These are phyloP conservation scores for Mycalesis mineus DNA, from an alignment of 2,888 invertebrate species.

Conservation along the genomic window DNA sequence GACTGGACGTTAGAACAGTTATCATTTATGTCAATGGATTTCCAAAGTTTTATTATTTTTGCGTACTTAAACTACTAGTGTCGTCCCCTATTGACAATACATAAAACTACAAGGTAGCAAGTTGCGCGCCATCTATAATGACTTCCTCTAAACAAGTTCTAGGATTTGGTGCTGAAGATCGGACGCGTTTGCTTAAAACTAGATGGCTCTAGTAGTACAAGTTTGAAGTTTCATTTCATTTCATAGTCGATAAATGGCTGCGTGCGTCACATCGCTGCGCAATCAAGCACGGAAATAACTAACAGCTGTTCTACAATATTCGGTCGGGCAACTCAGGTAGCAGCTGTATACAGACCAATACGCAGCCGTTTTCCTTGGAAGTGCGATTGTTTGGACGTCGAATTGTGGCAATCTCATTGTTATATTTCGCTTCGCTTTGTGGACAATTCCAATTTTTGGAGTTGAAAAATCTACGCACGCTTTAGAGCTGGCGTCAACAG, in stretches of 20 bases:
- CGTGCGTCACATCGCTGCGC: constrained; percentile 70
- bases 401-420: constrained; percentile 64
- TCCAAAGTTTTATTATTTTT: too few relatives aligned
- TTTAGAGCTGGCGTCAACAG: constrained; percentile 63
- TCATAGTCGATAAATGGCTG: constrained; percentile 58
- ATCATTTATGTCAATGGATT: too few relatives aligned
- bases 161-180: background rate
- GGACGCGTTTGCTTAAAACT: background rate
- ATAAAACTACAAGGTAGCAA: background rate
- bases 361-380: constrained; percentile 71
- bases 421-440: constrained; percentile 54
- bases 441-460: constrained; percentile 53
- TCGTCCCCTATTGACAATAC: background rate
- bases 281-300: constrained; percentile 74
- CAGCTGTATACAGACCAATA: constrained; percentile 53
- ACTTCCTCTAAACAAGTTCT: background rate
- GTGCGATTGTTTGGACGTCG: constrained; percentile 63
- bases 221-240: constrained; percentile 2
- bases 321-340: constrained; percentile 71
- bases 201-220: constrained; percentile 40
- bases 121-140: constrained; percentile 7
- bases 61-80: background rate
- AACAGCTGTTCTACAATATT: constrained; percentile 77
- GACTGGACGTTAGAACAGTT: too few relatives aligned
- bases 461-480: constrained; percentile 41